phyloP scores from a whole-genome alignment of 2,888 invertebrate species.

The Ceramica pisi region DNA sequence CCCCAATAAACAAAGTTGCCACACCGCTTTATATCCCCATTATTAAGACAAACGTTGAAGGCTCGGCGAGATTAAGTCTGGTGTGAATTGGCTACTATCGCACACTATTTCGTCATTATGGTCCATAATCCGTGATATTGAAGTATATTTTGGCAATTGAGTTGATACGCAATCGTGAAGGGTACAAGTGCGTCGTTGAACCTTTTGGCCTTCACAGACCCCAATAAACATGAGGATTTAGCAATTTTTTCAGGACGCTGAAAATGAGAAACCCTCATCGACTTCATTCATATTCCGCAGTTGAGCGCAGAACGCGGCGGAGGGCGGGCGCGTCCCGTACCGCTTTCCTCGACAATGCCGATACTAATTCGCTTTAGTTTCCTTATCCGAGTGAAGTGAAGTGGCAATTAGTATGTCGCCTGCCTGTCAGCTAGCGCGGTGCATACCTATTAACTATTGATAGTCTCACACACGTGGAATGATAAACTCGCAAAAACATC shows the following conservation, averaged over 20 bases:
- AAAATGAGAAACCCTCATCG: slow-evolving; percentile 79
- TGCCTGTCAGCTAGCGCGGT: slow-evolving; percentile 46
- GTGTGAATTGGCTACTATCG: slow-evolving; percentile 42
- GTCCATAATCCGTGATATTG: slow-evolving; percentile 45
- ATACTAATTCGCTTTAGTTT: slow-evolving; percentile 68
- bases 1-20: slow-evolving; percentile 35
- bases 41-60: slow-evolving; percentile 36
- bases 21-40: slow-evolving; percentile 26
- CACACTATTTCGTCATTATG: slow-evolving; percentile 41
- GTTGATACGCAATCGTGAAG: slow-evolving; percentile 56
- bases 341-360: slow-evolving; percentile 62
- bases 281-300: slow-evolving; percentile 81
- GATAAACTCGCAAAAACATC: slow-evolving; percentile 43
- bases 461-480: slow-evolving; percentile 20
- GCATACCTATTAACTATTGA: slow-evolving; percentile 40
- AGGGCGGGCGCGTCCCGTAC: slow-evolving; percentile 74
- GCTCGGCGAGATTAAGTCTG: slow-evolving; percentile 39
- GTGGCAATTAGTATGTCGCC: slow-evolving; percentile 62
- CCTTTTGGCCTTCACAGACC: slow-evolving; percentile 59
- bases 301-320: slow-evolving; percentile 82
- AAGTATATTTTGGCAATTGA: slow-evolving; percentile 60
- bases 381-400: slow-evolving; percentile 68
- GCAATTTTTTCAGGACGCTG: slow-evolving; percentile 72
- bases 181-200: slow-evolving; percentile 56
- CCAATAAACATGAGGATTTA: slow-evolving; percentile 68